Percentiles rank a stretch among this genome's conserved stretches.
Conservation (phyloP, 2,113 vertebrate species). For the Pelmatolapia mariae region DNA sequence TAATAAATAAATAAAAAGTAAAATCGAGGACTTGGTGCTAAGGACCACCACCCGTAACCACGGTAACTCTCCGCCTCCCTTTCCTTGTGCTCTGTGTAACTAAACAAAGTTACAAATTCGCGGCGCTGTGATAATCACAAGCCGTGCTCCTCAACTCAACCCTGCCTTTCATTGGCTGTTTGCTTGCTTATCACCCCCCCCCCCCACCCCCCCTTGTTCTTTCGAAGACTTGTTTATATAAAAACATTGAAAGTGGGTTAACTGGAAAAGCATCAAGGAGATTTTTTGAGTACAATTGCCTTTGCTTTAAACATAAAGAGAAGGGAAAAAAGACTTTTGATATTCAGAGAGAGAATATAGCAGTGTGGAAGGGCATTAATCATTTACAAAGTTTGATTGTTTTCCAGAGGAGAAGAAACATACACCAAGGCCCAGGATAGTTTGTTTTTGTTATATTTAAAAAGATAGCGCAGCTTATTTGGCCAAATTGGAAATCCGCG, state of each 20-base stretch:
- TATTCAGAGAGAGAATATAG: slow-evolving; percentile 71
- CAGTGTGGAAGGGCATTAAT: slow-evolving; percentile 68
- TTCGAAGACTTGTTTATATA: slow-evolving; percentile 61
- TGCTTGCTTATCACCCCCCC: slow-evolving; percentile 30
- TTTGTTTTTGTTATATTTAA: slow-evolving; percentile 72
- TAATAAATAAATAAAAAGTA: background rate
- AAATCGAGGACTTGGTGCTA: background rate
- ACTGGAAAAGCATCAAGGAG: slow-evolving; percentile 74
- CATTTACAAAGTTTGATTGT: slow-evolving; percentile 77
- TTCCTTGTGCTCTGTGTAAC: background rate
- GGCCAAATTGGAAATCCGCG: slow-evolving; percentile 67
- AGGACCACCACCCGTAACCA: background rate
- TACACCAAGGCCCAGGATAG: slow-evolving; percentile 67
- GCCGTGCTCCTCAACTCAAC: slow-evolving; percentile 29
- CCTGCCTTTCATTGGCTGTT: slow-evolving; percentile 49
- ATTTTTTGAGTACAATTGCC: slow-evolving; percentile 70
- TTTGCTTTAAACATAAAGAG: slow-evolving; percentile 67
- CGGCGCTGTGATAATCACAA: slow-evolving; percentile 40
- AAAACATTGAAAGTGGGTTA: slow-evolving; percentile 73
- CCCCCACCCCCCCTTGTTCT: background rate
- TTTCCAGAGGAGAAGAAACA: slow-evolving; percentile 72
- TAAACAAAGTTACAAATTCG: slow-evolving; percentile 38
- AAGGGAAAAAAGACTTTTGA: slow-evolving; percentile 39
- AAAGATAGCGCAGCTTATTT: slow-evolving; percentile 67
- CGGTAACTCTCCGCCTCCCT: background rate